These are phyloP conservation scores for Coptodon rendalli DNA, from an alignment of 2,113 vertebrate genomes.

Conservation along the genomic window DNA sequence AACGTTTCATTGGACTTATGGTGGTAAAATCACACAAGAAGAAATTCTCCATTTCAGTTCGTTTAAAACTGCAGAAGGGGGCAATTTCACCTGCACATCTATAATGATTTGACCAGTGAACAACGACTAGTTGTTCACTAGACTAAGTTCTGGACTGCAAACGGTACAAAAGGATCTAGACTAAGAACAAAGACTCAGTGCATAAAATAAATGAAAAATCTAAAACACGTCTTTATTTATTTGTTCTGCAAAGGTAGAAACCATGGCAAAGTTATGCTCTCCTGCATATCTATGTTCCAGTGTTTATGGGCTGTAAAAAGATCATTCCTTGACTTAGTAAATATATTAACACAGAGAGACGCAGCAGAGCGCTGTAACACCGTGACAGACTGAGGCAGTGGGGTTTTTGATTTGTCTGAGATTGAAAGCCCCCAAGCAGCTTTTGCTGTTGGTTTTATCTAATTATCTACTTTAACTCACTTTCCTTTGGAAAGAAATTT, in stretches of 20 bases:
- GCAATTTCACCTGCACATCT: not conserved
- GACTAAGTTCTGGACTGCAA: not conserved
- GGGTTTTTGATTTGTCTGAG: not conserved
- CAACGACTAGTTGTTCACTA: not conserved
- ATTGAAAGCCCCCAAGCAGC: not conserved
- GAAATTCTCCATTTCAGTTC: not conserved
- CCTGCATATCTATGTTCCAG: not conserved
- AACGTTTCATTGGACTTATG: not conserved
- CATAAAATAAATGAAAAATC: not conserved
- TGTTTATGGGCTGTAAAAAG: not conserved
- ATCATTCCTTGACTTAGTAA: not conserved
- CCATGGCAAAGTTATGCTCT: not conserved
- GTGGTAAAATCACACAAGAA: not conserved
- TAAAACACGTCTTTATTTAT: fast-evolving
- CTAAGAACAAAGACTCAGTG: not conserved
- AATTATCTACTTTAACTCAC: not conserved
- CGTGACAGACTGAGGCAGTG: not conserved
- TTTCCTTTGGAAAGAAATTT: not conserved
- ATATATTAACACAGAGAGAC: not conserved
- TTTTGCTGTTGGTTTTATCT: not conserved
- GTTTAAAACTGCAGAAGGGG: not conserved
- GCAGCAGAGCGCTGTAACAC: not conserved
- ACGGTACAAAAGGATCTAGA: not conserved
- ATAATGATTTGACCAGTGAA: not conserved
- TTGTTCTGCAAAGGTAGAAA: not conserved